Evolutionary conservation across 64 coral and sea anemone species (phyloP), one percentile per base, ranked within the genome.

Genomic region (Montipora foliosa): DNA sequence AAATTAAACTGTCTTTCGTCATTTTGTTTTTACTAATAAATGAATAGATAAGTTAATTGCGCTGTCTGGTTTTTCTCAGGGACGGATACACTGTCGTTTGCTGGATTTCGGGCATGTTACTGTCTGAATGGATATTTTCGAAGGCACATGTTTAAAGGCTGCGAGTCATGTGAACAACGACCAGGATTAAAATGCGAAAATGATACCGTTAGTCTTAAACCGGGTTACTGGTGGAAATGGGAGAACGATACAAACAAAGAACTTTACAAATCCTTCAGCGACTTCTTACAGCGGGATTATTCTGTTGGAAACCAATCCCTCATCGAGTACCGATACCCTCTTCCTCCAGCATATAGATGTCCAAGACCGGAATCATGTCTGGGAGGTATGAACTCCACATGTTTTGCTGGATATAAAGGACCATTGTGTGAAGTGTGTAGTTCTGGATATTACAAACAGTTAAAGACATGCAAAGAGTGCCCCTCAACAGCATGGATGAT

Each of bases 341-440:
- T 74, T 24, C 19, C 70, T 24, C n/a, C 0, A 21, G n/a, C 24
- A 3, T 9, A 74, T 74, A 22, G 2, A 24, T 74, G 70, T 44
- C 70, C 70, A n/a, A 74, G 70, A 24, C n/a, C n/a, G 1, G 25
- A 74, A 24, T 74, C 70, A 2, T 74, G 70, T 6, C n/a, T 25
- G 8, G 70, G 70, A 21, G 70, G 70, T 74, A 24, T 44, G 8
- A 21, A 74, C 5, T 74, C 70, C 2, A 8, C 5, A 9, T 74
- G 70, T 74, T 2, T 2, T 9, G 24, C 6, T 24, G 70, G 67
- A 15, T 87, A 87, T 16, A 29, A 87, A 87, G 84, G 84, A 8
- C 84, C 84, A 0, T 19, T 87, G 5, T 87, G 84, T 73, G 84
- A 62, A 24, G 84, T 87, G 4, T 87, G 84, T 46, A 87, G 84